Conservation (phyloP, 2,888 invertebrate species). For the Sarcophaga caerulescens region DNA sequence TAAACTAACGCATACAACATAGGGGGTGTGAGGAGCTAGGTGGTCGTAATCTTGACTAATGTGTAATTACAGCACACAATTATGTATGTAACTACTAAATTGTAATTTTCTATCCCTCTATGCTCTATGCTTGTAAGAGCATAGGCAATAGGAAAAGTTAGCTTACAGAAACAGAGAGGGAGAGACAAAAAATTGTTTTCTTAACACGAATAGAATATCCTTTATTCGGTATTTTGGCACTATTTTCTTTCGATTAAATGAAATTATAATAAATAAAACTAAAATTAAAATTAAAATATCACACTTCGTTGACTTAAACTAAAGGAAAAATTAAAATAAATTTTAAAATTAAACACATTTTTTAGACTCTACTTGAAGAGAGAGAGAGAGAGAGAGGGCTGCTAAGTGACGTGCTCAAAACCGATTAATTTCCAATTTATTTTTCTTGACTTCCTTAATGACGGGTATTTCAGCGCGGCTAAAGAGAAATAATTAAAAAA, state of each 20-base stretch:
- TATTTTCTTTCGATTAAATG: neutral
- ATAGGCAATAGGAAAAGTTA: too few relatives aligned
- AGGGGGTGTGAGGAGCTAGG: too few relatives aligned
- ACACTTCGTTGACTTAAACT: neutral
- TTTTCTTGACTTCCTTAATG: constrained; percentile 71
- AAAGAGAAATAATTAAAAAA: constrained; percentile 38
- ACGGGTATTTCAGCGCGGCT: constrained; percentile 75
- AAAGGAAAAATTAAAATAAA: constrained; percentile 31
- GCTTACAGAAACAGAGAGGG: neutral
- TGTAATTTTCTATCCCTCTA: neutral
- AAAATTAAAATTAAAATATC: constrained; percentile 7
- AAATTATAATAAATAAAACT: neutral
- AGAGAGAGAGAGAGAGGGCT: neutral
- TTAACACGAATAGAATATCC: neutral
- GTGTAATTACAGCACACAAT: too few relatives aligned
- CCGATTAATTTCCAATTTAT: constrained; percentile 75
- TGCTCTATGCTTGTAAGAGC: neutral
- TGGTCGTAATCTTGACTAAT: too few relatives aligned
- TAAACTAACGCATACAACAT: too few relatives aligned
- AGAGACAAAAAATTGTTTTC: neutral
- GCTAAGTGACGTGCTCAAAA: constrained; percentile 63
- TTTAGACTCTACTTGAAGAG: neutral
- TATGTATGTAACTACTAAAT: too few relatives aligned
- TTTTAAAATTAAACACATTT: constrained; percentile 23
- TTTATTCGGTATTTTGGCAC: neutral